Evolutionary conservation across 2,113 vertebrate species (phyloP).

Genomic region (Sebastes schlegelii): DNA sequence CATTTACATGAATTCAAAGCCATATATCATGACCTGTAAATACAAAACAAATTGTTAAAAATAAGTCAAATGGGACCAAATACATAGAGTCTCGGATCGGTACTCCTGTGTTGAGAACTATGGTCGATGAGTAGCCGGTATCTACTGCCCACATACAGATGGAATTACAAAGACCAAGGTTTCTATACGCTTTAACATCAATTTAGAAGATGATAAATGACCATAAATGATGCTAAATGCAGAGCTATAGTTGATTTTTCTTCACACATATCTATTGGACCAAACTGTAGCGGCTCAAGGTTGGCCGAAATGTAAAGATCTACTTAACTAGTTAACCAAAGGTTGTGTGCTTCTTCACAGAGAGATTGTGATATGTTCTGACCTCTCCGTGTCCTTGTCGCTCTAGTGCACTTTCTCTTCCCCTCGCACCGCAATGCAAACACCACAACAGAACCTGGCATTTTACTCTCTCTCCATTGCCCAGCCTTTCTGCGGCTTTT

Average conservation of each 20-base stretch:
- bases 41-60: not conserved
- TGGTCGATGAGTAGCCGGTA: too few relatives aligned
- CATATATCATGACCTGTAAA: not conserved
- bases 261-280: too few relatives aligned
- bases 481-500: conserved; percentile 23
- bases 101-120: too few relatives aligned
- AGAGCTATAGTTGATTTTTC: too few relatives aligned
- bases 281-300: too few relatives aligned
- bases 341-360: not conserved
- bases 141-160: too few relatives aligned
- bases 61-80: not conserved
- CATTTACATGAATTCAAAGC: not conserved
- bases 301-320: too few relatives aligned
- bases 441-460: conserved; percentile 31
- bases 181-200: too few relatives aligned
- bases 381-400: not conserved
- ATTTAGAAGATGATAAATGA: too few relatives aligned
- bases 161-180: too few relatives aligned
- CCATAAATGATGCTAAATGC: too few relatives aligned
- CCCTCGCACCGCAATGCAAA: conserved; percentile 6
- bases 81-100: too few relatives aligned
- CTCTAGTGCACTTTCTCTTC: not conserved
- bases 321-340: not conserved
- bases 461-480: conserved; percentile 29
- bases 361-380: not conserved